Conservation (phyloP, 1,140 invertebrate species). For the Camponotus vicinus region DNA sequence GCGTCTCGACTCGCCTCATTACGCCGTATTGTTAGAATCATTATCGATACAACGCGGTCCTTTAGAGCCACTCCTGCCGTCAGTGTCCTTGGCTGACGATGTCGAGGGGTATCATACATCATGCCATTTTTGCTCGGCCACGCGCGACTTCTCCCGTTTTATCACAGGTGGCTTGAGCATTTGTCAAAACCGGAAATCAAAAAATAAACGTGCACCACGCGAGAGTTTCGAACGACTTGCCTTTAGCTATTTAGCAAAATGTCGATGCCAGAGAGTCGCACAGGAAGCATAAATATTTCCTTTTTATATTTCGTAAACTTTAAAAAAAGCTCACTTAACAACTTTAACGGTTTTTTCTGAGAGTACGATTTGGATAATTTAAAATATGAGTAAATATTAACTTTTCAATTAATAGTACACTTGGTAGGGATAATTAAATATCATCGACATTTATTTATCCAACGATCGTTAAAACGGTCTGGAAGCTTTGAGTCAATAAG, state of each 20-base stretch:
- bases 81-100: conserved; percentile 1
- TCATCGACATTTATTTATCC: background rate
- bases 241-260: conserved; percentile 27
- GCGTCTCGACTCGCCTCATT: conserved; percentile 54
- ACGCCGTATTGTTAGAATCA: conserved; percentile 56
- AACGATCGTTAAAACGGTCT: background rate
- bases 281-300: conserved; percentile 18
- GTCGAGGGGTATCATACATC: conserved; percentile 48
- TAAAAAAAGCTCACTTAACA: background rate
- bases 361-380: background rate
- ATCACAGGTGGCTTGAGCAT: conserved; percentile 45
- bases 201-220: conserved; percentile 30
- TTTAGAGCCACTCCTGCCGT: conserved; percentile 49
- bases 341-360: background rate
- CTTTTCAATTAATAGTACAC: background rate
- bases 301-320: background rate
- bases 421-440: background rate
- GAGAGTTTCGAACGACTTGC: conserved; percentile 13
- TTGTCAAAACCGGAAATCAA: conserved; percentile 56
- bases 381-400: background rate
- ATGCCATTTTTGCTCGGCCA: conserved; percentile 39
- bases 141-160: conserved; percentile 49
- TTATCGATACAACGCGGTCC: conserved; percentile 54
- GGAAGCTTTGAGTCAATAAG: conserved; percentile 31
- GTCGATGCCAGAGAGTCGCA: conserved; percentile 16